Conservation (phyloP, 2,797 vertebrate species). For the Pyrocephalus nanus region DNA sequence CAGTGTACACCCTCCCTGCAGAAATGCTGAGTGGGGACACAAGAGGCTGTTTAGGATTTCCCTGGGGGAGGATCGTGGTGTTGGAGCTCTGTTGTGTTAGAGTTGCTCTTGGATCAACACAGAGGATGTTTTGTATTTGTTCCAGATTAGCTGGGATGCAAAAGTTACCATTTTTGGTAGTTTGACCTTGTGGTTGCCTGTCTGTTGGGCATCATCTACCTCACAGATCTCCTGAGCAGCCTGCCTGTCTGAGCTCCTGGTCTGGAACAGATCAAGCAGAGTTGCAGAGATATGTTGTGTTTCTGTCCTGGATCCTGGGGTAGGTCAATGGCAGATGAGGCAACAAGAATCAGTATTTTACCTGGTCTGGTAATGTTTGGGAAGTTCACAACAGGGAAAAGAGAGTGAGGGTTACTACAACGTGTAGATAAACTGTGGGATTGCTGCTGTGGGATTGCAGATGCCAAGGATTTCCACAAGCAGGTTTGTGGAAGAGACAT, state of each 20-base stretch:
- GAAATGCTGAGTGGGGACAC: not conserved
- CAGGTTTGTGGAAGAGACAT: not conserved
- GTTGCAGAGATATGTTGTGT: not conserved
- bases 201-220: not conserved
- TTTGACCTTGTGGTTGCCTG: not conserved
- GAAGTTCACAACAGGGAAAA: not conserved
- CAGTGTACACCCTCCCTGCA: not conserved
- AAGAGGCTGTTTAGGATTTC: not conserved
- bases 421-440: not conserved
- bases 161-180: not conserved
- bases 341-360: not conserved
- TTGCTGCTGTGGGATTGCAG: not conserved
- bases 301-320: not conserved
- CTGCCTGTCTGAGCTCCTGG: not conserved
- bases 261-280: not conserved
- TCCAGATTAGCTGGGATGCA: not conserved
- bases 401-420: not conserved
- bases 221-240: not conserved
- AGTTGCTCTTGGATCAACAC: not conserved
- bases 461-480: not conserved
- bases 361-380: not conserved
- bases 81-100: not conserved
- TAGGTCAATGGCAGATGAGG: not conserved
- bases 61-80: not conserved
- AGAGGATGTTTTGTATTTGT: not conserved